phyloP scores from a whole-genome alignment of 30 jellyfish, hydroid and myxozoan species.

The Chrysaora quinquecirrha region DNA sequence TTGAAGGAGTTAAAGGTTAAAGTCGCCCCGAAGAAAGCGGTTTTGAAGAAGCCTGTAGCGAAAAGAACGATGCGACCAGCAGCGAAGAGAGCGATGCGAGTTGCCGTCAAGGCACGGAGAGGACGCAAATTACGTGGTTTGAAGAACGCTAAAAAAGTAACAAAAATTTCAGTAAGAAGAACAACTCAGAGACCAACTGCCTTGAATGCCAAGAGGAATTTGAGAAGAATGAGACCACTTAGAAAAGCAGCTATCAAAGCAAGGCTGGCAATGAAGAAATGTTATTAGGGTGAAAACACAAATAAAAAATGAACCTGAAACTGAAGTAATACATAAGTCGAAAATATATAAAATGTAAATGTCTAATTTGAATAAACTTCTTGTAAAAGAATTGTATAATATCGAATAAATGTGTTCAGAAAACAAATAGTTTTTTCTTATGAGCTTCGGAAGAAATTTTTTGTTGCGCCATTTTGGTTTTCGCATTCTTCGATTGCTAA shows the following conservation, averaged over 20 bases:
- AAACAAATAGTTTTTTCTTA: no score
- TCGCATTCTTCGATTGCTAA: no score
- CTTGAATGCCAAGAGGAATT: not conserved
- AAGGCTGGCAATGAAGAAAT: conserved; percentile 8
- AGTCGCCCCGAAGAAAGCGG: conserved; percentile 4
- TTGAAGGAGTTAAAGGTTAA: conserved; percentile 12
- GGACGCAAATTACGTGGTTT: not conserved
- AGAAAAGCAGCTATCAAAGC: not conserved
- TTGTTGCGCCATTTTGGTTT: no score
- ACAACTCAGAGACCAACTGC: not conserved
- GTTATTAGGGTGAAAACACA: not conserved
- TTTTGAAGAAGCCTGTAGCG: conserved; percentile 7
- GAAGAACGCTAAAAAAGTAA: not conserved
- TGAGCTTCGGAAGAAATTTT: no score
- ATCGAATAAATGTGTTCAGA: no score
- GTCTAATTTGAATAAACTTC: no score
- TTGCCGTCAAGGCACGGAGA: conserved; percentile 2
- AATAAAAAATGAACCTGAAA: no score
- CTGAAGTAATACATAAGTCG: no score
- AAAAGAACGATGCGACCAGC: not conserved
- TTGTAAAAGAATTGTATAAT: no score
- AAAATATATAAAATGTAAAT: no score
- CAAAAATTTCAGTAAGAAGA: not conserved
- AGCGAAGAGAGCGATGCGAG: conserved; percentile 1
- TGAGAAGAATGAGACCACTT: not conserved